Base-by-base conservation (phyloP, 2,797 vertebrate species). In the Urocyon cinereoargenteus region DNA sequence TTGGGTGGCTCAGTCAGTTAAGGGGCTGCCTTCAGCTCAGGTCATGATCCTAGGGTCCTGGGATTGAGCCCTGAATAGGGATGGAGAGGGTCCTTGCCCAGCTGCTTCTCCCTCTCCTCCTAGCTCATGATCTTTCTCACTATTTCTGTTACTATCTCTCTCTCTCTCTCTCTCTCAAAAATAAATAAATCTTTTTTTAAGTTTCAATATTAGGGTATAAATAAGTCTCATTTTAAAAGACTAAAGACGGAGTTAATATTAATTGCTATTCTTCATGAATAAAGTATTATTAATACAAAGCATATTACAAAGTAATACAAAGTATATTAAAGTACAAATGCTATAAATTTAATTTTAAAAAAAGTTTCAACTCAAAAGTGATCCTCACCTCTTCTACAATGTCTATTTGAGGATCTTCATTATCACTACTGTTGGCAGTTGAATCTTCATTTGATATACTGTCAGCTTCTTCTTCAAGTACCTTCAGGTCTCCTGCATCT, bases 401-500 rank as follows among this genome's bases (percentile, higher is more conserved):
- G n/a, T 98, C 98, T 90, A 61, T 96, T 15, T 98, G 98, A 88
- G 84, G 62, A 92, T 99, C 99, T 90, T 98, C 99, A 26, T 98
- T 97, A 92, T 99, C 99, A 70, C 98, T 99, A 97, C 98, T 98
- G 91, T 98, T 99, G 18, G 96, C 97, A 0, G 89, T 49, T 93
- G 98, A 97, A 92, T 98, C 98, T 97, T 98, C 98, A 31, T 98
- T 98, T 26, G 99, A 99, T n/a, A 99, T 98, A 96, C 99, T 99
- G n/a, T 98, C 99, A 19, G 97, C 98, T 87, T 98, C 99, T 77
- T 99, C 99, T 98, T 99, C 99, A 96, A 99, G 98, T 59, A 98
- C 99, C 96, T 99, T 99, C 28, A 99, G 98, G 92, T 99, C 99
- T 96, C 99, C 99, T 0, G 99, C 98, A 55, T 99, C 99, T 98